phyloP scores from a whole-genome alignment of 1,140 invertebrate genomes.

The Solenopsis fugax region DNA sequence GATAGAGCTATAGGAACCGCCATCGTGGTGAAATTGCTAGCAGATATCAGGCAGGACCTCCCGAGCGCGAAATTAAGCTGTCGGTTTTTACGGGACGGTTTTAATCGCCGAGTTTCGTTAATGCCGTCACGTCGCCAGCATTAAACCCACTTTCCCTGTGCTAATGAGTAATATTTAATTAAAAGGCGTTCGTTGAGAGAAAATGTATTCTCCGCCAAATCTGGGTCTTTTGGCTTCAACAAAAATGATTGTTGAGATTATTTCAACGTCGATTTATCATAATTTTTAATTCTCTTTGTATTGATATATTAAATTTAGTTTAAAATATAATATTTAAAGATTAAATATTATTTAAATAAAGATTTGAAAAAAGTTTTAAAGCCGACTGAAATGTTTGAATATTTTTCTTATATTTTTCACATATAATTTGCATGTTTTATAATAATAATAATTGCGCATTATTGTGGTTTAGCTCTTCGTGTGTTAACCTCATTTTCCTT shows the following conservation, averaged over 20 bases:
- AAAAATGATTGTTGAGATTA: not conserved
- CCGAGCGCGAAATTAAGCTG: constrained; percentile 60
- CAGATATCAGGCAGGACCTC: constrained; percentile 29
- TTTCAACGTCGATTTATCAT: not conserved
- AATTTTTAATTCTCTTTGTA: not conserved
- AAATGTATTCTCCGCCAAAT: constrained; percentile 17
- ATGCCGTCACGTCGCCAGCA: constrained; percentile 56
- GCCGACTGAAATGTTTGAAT: not conserved
- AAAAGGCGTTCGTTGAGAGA: constrained; percentile 36
- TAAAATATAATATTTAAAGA: not conserved
- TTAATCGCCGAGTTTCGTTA: constrained; percentile 60
- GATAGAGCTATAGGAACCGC: constrained; percentile 40
- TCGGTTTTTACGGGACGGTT: constrained; percentile 59
- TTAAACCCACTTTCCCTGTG: constrained; percentile 49
- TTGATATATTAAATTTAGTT: not conserved
- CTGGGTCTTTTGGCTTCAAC: not conserved
- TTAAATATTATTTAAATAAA: not conserved
- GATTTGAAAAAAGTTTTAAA: not conserved
- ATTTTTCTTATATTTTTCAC: not conserved
- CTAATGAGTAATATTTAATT: constrained; percentile 64
- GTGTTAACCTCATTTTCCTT: not conserved
- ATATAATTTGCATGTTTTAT: not conserved
- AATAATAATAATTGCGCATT: not conserved
- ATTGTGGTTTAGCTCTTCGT: not conserved
- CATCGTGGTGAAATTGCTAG: constrained; percentile 40